Conservation (phyloP, 1,140 invertebrate genomes). For the Scaptomyza hsui region DNA sequence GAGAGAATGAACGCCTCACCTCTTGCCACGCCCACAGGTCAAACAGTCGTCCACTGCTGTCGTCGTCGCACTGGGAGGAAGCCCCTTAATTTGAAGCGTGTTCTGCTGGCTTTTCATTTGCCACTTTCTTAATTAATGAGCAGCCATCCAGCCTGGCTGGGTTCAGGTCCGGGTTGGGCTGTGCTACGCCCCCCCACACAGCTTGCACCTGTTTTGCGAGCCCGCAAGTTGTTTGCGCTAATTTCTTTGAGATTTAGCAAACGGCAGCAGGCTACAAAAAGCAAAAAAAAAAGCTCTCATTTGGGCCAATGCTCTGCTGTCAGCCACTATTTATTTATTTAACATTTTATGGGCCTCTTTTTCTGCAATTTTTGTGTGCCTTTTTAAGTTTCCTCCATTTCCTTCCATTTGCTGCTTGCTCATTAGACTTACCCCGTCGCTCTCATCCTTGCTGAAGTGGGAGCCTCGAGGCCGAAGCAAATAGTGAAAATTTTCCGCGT, state of each 20-base stretch:
- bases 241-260: constrained; percentile 69
- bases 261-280: constrained; percentile 41
- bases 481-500: constrained; percentile 65
- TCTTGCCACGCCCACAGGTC: constrained; percentile 25
- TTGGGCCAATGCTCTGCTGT: constrained; percentile 52
- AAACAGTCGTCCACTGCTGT: constrained; percentile 14
- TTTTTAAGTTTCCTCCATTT: constrained; percentile 72
- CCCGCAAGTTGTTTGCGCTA: constrained; percentile 68
- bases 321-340: constrained; percentile 79
- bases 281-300: constrained; percentile 58
- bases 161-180: background rate
- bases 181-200: constrained; percentile 25
- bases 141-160: constrained; percentile 41
- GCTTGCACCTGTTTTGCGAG: constrained; percentile 7
- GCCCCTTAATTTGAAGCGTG: constrained; percentile 61
- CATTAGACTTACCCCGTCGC: constrained; percentile 26
- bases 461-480: constrained; percentile 42
- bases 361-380: constrained; percentile 14
- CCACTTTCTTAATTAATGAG: constrained; percentile 82
- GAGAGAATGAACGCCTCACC: background rate
- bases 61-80: constrained; percentile 36
- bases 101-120: constrained; percentile 79
- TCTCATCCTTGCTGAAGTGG: constrained; percentile 15
- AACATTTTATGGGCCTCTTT: constrained; percentile 61
- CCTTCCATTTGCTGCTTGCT: constrained; percentile 30